Conservation (phyloP, 2,888 invertebrate species). For the Caenorhabditis sp. region DNA sequence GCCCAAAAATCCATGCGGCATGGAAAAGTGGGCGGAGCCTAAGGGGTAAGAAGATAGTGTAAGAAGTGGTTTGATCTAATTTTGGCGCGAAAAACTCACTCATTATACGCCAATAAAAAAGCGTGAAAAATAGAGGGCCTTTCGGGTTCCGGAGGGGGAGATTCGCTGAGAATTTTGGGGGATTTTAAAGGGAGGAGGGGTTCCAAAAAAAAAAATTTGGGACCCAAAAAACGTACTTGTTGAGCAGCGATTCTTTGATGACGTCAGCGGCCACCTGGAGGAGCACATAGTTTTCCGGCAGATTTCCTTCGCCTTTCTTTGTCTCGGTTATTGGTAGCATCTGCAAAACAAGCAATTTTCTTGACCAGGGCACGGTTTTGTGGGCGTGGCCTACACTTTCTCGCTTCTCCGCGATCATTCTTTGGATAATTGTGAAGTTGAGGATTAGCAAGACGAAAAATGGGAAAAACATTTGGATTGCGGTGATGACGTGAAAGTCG, state of each 20-base stretch:
- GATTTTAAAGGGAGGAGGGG: background rate
- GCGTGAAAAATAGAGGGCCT: slow-evolving; percentile 37
- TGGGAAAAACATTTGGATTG: slow-evolving; percentile 57
- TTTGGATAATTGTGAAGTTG: slow-evolving; percentile 52
- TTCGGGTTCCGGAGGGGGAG: slow-evolving; percentile 4
- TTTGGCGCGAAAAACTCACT: slow-evolving; percentile 41
- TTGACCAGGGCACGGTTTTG: background rate
- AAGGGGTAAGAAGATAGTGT: background rate
- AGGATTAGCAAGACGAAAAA: slow-evolving; percentile 53
- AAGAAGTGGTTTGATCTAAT: background rate
- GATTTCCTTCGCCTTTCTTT: slow-evolving; percentile 34
- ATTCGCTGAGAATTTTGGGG: background rate
- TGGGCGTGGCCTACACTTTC: slow-evolving; percentile 34
- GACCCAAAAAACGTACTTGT: slow-evolving; percentile 29
- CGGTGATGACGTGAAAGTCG: slow-evolving; percentile 50
- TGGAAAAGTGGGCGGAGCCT: background rate
- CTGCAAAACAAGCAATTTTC: slow-evolving; percentile 36
- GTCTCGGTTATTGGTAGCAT: slow-evolving; percentile 37
- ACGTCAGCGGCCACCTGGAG: slow-evolving; percentile 54
- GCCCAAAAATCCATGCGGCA: background rate
- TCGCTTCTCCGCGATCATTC: slow-evolving; percentile 54
- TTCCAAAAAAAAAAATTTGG: background rate
- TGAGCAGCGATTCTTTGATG: slow-evolving; percentile 52
- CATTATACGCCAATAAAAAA: slow-evolving; percentile 29
- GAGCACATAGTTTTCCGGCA: slow-evolving; percentile 54